Conservation (phyloP, 2,797 vertebrate species). For the Myotis findleyi region DNA sequence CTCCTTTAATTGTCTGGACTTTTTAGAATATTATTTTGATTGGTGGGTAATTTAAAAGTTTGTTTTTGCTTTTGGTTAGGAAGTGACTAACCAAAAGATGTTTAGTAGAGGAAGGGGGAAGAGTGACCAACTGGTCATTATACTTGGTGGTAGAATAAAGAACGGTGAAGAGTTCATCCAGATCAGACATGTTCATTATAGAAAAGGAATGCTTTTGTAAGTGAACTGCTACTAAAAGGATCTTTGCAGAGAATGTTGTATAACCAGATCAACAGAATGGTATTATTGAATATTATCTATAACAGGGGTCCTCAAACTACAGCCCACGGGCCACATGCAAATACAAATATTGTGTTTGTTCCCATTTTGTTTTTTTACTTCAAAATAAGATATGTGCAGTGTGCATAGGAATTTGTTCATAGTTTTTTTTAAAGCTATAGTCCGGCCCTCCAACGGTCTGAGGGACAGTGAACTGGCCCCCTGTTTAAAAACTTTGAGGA, state of each 20-base stretch:
- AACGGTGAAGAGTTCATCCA: not conserved
- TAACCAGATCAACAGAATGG: not conserved
- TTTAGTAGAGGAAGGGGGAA: not conserved
- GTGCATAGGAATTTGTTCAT: no score
- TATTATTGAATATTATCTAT: not conserved
- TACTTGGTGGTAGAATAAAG: not conserved
- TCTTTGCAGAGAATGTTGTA: not conserved
- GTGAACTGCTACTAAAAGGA: not conserved
- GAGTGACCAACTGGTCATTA: not conserved
- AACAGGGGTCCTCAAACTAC: no score
- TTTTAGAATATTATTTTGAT: slow-evolving; percentile 32
- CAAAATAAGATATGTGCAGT: no score
- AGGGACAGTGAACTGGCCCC: no score
- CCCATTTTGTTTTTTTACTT: no score
- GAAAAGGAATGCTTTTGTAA: not conserved
- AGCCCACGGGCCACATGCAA: no score
- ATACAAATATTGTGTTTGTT: no score
- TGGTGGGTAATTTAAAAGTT: not conserved
- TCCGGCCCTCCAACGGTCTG: no score
- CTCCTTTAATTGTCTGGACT: not conserved
- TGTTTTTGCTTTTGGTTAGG: not conserved
- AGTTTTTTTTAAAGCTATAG: no score
- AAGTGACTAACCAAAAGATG: not conserved
- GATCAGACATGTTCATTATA: not conserved
- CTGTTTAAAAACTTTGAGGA: no score